Base-by-base conservation (phyloP, 2,797 vertebrate species). In the Anguilla marmorata region DNA sequence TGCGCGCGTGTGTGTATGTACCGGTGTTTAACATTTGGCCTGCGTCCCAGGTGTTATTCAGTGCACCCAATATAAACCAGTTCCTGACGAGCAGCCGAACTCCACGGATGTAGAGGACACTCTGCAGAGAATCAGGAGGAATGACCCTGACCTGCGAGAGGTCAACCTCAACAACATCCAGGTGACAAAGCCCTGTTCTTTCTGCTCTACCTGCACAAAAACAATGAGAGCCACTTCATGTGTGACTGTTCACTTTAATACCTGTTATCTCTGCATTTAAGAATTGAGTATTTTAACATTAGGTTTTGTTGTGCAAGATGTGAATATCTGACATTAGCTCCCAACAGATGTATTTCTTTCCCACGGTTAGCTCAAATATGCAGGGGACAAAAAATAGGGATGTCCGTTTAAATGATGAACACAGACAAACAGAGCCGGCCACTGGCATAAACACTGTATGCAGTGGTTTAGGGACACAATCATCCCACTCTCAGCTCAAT, bases 141-240 rank as follows among this genome's bases (percentile, higher is more conserved):
- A 99, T 0, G 98, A 99, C 92, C 96, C 98, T 0, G 95, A 98
- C 74, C 96, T 99, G 27, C 94, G 98, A 89, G 98, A 99, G 91
- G 97, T 99, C 91, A 99, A 99, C 94, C 98, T 99, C 85, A 99
- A 99, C 92, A 99, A 99, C 93, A 99, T 99, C 90, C 97, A 95
- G 96, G 99, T 99, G 91, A 84, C 72, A 2, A 24, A 6, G 41
- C 48, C 16, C 2, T 85, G n/a, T 27, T 21, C 19, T 5, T 50
- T 8, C 79, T 82, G 41, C 79, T 7, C 9, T 74, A 19, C 3
- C 74, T 21, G 33, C 16, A n/a, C 69, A 72, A 72, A 69, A 72
- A 66, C 37, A 33, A 41, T 33, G 4, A 79, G 33, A 41, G 74
- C 19, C 14, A 41, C 37, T 41, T 79, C 3, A 79, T 41, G 12